Base-by-base conservation (phyloP, 2,797 vertebrate genomes). In the Schizopygopsis malacanthus region DNA sequence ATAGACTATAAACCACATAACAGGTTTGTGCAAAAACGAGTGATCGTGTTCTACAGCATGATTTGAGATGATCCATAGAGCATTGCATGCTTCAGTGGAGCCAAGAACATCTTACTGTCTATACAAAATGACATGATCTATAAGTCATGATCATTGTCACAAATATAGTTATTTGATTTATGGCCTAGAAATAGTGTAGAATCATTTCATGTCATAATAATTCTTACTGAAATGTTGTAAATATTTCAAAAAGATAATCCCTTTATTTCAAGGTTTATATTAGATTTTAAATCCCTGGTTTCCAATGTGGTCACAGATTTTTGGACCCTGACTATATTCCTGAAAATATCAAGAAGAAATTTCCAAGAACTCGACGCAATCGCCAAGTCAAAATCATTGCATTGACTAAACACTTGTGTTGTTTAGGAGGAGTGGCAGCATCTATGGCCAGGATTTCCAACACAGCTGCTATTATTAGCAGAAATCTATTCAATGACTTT, bases 351-450 rank as follows among this genome's bases (percentile, higher is more conserved):
- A 37, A 76, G 28, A 22, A 25, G 39, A 41, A 12, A 41, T 41
- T 10, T 41, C 10, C 39, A 70, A n/a, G 20, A 47, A 22, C 16
- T 16, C 47, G 13, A 20, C 28, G 52, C 9, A 54, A 76, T 12
- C 47, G 37, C 47, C 6, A 22, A 6, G 28, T 76, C 18, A 37
- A n/a, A 72, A 61, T 43, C 39, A 61, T 18, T 61, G 41, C 43
- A 75, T 3, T 37, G 56, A 65, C 28, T 39, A 9, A 63, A 45
- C 77, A 18, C 13, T 45, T 79, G 39, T 45, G 56, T n/a, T 61
- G 56, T 61, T 79, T 63, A 45, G 71, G 43, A 75, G 81, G 56
- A 39, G 70, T 37, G 70, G 6, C 71, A 56, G 80, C 54, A 63
- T 61, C 39, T 63, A 79, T 81, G 8, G 4, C 4, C 6, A 67